Evolutionary conservation across 92 coral and sea anemone species (phyloP), one percentile per base, ranked within the genome.

Genomic region (Pocillopora meandrina): DNA sequence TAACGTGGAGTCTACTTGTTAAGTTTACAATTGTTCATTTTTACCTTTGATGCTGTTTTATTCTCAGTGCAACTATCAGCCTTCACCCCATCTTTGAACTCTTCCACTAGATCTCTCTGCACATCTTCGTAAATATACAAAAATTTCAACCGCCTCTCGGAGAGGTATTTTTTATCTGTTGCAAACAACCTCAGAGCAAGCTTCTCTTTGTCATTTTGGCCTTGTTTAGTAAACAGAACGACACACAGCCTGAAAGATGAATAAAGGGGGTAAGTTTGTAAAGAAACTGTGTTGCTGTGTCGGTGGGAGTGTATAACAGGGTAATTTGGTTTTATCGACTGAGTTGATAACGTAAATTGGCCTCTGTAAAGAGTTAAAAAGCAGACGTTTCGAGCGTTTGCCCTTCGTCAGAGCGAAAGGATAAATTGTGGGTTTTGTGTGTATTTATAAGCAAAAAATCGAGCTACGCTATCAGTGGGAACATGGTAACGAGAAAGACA

Each of bases 211-310:
- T 76, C 82, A 56, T 91, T 86, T 31, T 85, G 76, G 71, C 83
- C 93, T 85, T 85, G 89, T 35, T 71, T 89, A 3, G 93, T 88
- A 64, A 97, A 95, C 52, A 94, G 87, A 49, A 97, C 74, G 36
- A 91, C 98, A 82, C 99, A 97, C 33, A 97, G 84, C 65, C 99
- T 97, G 82, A 26, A 75, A 67, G 34, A 78, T 42, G 52, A 3
- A 42, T 26, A 26, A 26, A 26, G 31, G 31, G 1, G 31, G 31
- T 26, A 26, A 26, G 31, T 26, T 26, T 26, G 1, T 26, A 26
- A 26, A 26, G 31, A 26, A 26, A 26, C 31, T 26, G 31, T 26
- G 31, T 1, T 26, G 31, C 31, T 26, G 31, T 26, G 31, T 26
- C 1, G 31, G 31, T 26, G 31, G 31, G 31, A 26, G 31, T 0